Evolutionary conservation across 2,113 vertebrate species (phyloP).

Genomic region (Otolemur garnettii): DNA sequence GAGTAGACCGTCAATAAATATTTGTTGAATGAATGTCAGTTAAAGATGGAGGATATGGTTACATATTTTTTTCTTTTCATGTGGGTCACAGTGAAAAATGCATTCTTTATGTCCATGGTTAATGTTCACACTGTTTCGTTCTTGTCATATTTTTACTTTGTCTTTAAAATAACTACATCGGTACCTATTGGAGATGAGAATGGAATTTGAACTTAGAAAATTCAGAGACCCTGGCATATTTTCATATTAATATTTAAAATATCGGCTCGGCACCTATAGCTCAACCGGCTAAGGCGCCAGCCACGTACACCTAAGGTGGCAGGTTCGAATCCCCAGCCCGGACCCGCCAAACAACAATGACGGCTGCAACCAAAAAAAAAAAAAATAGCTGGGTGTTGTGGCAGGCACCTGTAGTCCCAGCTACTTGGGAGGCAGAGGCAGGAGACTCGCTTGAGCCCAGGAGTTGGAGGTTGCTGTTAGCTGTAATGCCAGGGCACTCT

Average conservation of each 20-base stretch:
- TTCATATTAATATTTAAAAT: background rate
- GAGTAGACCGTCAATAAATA: conserved; percentile 36
- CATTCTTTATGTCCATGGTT: background rate
- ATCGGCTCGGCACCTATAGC: no score
- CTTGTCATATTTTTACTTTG: background rate
- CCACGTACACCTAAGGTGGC: no score
- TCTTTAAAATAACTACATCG: background rate
- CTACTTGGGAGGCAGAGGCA: no score
- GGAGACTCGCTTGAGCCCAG: no score
- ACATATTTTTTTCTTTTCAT: background rate
- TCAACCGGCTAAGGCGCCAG: no score
- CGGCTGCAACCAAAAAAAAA: no score
- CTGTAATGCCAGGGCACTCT: no score
- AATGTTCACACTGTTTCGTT: background rate
- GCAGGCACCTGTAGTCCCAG: no score
- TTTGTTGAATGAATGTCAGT: background rate
- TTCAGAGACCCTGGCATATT: background rate
- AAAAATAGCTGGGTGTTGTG: no score
- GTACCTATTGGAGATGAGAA: background rate
- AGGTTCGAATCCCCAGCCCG: no score
- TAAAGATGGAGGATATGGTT: background rate
- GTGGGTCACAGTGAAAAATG: background rate
- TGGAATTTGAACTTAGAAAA: conserved; percentile 54
- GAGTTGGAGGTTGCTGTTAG: no score
- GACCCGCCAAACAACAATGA: no score